Evolutionary conservation across 2,888 invertebrate species (phyloP), one percentile per base, ranked within the genome.

Genomic region (Hydrotaea cyrtoneurina): DNA sequence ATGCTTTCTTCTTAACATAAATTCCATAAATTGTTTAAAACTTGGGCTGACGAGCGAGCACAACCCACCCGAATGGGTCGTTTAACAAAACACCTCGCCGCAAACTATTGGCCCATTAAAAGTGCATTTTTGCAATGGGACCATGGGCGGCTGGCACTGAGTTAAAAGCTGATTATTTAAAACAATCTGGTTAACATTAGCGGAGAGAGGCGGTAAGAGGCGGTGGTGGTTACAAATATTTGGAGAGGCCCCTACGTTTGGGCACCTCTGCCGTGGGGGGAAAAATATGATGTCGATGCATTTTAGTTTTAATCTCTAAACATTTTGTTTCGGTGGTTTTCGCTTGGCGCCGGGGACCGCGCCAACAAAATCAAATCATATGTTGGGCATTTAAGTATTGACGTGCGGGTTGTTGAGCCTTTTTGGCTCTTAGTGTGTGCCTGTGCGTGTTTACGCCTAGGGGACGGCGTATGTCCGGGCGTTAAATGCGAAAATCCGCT

Each of bases 401-500:
- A 13, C 50, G n/a, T 15, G 11, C 31, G 1, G 50, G 50, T n/a
- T 50, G 50, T 50, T 71, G 71, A 11, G 39, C 39, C 8, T 39
- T 8, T 39, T 8, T 39, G 43, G 55, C n/a, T 55, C 10, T 59
- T 11, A 0, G 17, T 2, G 59, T 59, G 31, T 39, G 19, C 39
- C 39, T 39, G 39, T 3, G 39, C 17, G 43, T 39, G 66, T 11
- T 64, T 8, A 10, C 17, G 39, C n/a, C 15, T 17, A n/a, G n/a
- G 8, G 64, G 26, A 26, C n/a, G n/a, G n/a, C n/a, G 17, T 19
- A 15, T 36, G 36, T 0, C 21, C 17, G 19, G 43, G 43, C 36
- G 66, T 43, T 66, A 66, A 36, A 57, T 72, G 46, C 39, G 11
- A 64, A 88, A 91, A 91, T 91, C 89, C 88, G 89, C 89, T 91